A percentile compares a stretch with the other conserved stretches of the same genome.
Conservation (phyloP, 2,797 vertebrate species). For the Lemur catta region DNA sequence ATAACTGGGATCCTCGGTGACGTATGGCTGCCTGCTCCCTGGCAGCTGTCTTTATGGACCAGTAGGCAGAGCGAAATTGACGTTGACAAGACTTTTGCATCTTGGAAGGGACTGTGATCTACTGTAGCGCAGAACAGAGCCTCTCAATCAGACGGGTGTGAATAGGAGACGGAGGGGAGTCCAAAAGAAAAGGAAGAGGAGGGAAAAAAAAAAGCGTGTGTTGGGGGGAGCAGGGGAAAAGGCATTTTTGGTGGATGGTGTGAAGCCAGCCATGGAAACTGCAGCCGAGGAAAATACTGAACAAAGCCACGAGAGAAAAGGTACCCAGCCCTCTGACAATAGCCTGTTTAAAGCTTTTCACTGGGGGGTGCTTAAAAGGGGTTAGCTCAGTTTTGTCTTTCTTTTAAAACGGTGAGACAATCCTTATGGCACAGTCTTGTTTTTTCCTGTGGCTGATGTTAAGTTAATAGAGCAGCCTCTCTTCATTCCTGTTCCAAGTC, state of each 20-base stretch:
- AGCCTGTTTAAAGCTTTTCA: slow-evolving; percentile 89
- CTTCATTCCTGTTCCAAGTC: slow-evolving; percentile 60
- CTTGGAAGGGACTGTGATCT: slow-evolving; percentile 85
- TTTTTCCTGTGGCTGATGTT: slow-evolving; percentile 74
- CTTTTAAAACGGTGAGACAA: slow-evolving; percentile 80
- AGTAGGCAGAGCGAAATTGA: slow-evolving; percentile 85
- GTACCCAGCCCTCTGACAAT: slow-evolving; percentile 89
- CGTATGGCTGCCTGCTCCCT: slow-evolving; percentile 82
- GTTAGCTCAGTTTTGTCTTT: slow-evolving; percentile 81
- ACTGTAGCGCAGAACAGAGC: slow-evolving; percentile 84
- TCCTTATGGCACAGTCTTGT: slow-evolving; percentile 73
- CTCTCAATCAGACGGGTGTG: slow-evolving; percentile 84
- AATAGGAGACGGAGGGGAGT: slow-evolving; percentile 85
- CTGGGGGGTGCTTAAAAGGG: slow-evolving; percentile 78
- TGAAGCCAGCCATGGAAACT: slow-evolving; percentile 96
- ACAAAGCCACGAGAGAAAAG: slow-evolving; percentile 94
- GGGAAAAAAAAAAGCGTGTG: slow-evolving; percentile 83
- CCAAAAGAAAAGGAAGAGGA: slow-evolving; percentile 85
- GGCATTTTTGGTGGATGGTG: slow-evolving; percentile 94
- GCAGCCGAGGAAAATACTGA: slow-evolving; percentile 92
- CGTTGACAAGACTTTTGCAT: slow-evolving; percentile 86
- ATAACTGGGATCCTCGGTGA: slow-evolving; percentile 83
- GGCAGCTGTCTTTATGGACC: slow-evolving; percentile 84
- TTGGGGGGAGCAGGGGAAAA: slow-evolving; percentile 84
- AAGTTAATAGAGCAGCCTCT: slow-evolving; percentile 75